Evolutionary conservation across 2,113 vertebrate species (phyloP).

Genomic region (Ondatra zibethicus): DNA sequence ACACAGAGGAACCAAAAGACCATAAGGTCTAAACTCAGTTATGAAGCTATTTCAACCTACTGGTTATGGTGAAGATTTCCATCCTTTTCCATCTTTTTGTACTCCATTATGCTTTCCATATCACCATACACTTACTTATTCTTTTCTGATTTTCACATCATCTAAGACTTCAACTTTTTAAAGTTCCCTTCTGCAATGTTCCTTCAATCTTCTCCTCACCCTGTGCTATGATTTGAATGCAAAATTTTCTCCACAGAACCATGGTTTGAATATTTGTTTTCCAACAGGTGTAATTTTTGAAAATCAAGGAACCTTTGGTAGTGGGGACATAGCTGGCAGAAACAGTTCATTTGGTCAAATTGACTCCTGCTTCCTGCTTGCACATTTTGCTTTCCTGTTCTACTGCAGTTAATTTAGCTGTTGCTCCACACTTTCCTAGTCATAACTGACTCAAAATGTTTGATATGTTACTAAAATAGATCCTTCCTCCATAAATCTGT

Average conservation of each 20-base stretch:
- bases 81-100: not conserved
- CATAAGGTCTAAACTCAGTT: not conserved
- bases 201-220: not conserved
- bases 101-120: not conserved
- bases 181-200: not conserved
- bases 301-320: no score
- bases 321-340: not conserved
- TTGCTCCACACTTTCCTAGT: not conserved
- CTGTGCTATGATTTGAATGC: not conserved
- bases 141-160: not conserved
- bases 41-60: not conserved
- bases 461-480: not conserved
- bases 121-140: not conserved
- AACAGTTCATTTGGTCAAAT: no score
- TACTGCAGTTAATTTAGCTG: not conserved
- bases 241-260: not conserved
- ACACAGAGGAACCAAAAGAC: not conserved
- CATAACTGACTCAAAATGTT: no score
- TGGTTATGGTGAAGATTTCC: not conserved
- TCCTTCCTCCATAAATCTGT: not conserved
- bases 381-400: not conserved
- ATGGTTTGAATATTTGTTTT: not conserved
- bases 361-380: not conserved
- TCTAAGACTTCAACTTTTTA: not conserved
- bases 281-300: not conserved